Percentiles rank a stretch among this genome's conserved stretches.
Conservation (phyloP, 2,797 vertebrate genomes). For the Lophius americanus region DNA sequence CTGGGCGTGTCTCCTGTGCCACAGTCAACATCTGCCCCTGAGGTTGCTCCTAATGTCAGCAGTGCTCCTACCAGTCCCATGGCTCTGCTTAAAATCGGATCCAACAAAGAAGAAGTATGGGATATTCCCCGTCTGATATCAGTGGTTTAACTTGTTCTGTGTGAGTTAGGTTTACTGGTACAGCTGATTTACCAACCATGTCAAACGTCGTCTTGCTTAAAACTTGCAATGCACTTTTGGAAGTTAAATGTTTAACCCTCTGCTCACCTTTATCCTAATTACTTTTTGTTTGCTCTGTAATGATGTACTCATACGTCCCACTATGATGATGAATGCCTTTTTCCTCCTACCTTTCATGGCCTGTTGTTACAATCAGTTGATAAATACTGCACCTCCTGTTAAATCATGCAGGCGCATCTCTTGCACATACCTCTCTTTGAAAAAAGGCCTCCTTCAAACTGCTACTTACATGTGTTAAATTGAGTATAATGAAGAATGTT, state of each 20-base stretch:
- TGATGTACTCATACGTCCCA: slow-evolving; percentile 36
- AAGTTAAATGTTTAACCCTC: slow-evolving; percentile 45
- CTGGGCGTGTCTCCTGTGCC: slow-evolving; percentile 76
- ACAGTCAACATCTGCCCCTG: slow-evolving; percentile 82
- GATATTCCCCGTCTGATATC: slow-evolving; percentile 24
- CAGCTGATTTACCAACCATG: slow-evolving; percentile 44
- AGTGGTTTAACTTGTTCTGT: slow-evolving; percentile 23
- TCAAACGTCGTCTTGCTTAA: slow-evolving; percentile 24
- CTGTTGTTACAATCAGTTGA: slow-evolving; percentile 74
- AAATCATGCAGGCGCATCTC: slow-evolving; percentile 48
- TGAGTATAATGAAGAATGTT: slow-evolving; percentile 2
- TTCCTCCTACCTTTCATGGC: slow-evolving; percentile 54
- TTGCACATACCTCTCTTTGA: slow-evolving; percentile 35
- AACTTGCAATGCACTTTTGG: slow-evolving; percentile 28
- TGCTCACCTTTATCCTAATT: slow-evolving; percentile 58
- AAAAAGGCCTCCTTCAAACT: slow-evolving; percentile 15
- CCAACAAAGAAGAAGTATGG: slow-evolving; percentile 91
- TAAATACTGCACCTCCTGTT: slow-evolving; percentile 72
- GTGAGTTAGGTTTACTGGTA: slow-evolving; percentile 30
- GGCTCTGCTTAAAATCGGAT: slow-evolving; percentile 89
- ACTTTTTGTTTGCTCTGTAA: slow-evolving; percentile 63
- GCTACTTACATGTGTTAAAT: neutral
- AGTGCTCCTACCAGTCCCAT: slow-evolving; percentile 91
- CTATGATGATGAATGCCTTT: slow-evolving; percentile 51
- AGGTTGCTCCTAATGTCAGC: slow-evolving; percentile 73